These are phyloP conservation scores for Patiria miniata DNA, from an alignment of 35 echinoderm and acorn worm genomes.

Conservation along the genomic window DNA sequence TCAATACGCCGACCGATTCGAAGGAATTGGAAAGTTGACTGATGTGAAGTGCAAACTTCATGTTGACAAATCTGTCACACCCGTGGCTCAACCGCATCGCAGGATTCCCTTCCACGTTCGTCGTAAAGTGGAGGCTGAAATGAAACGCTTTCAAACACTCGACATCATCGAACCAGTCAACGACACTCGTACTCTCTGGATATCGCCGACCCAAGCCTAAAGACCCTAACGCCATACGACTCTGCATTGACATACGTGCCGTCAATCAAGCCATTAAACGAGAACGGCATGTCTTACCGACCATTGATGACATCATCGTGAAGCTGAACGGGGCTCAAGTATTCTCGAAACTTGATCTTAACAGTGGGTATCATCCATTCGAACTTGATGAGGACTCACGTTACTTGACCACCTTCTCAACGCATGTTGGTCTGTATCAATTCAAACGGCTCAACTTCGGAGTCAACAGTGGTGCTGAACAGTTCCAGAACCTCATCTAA, in stretches of 20 bases:
- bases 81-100: no score
- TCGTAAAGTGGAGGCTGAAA: no score
- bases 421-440: constrained; percentile 70
- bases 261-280: constrained; percentile 59
- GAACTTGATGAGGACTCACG: constrained; percentile 63
- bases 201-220: constrained; percentile 72
- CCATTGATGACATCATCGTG: constrained; percentile 73
- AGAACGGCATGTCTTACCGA: constrained; percentile 73
- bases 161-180: constrained; percentile 76
- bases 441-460: constrained; percentile 74
- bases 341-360: constrained; percentile 68
- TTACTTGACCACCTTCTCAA: constrained; percentile 75
- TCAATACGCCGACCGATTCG: no score
- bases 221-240: constrained; percentile 48
- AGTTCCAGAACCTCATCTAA: constrained; percentile 81
- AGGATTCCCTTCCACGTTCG: no score
- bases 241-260: constrained; percentile 72
- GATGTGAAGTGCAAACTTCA: no score
- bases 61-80: no score
- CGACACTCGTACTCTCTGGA: constrained; percentile 70
- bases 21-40: no score
- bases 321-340: constrained; percentile 54
- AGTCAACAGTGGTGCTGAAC: constrained; percentile 68
- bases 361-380: constrained; percentile 67
- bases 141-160: no score